phyloP scores from a whole-genome alignment of 2,113 vertebrate genomes.

The Pteronura brasiliensis region DNA sequence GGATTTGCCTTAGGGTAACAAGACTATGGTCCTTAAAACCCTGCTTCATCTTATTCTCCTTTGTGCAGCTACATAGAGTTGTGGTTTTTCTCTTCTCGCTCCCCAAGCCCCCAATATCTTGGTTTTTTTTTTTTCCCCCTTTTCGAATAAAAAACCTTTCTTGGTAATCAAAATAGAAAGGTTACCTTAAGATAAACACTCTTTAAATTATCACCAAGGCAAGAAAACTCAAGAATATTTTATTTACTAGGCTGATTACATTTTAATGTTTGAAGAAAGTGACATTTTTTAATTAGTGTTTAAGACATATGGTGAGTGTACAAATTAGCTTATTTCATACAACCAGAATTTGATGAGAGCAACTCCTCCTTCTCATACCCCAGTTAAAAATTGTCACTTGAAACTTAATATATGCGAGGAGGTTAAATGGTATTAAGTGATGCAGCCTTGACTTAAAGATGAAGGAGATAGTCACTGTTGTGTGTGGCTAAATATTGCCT shows the following conservation, averaged over 20 bases:
- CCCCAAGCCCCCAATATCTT: neutral
- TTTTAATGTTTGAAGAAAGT: constrained; percentile 85
- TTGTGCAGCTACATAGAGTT: constrained; percentile 40
- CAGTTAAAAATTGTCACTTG: constrained; percentile 84
- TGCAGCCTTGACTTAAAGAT: constrained; percentile 64
- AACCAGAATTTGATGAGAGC: constrained; percentile 85
- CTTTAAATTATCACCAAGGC: constrained; percentile 80
- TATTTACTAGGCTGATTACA: constrained; percentile 83
- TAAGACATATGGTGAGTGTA: constrained; percentile 85
- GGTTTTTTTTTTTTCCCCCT: neutral
- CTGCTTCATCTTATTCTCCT: constrained; percentile 57
- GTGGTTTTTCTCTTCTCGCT: constrained; percentile 62
- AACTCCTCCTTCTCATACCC: constrained; percentile 81
- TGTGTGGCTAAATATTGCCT: constrained; percentile 39
- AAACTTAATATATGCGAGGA: constrained; percentile 84
- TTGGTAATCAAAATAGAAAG: constrained; percentile 74
- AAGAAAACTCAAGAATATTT: constrained; percentile 79
- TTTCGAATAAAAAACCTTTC: constrained; percentile 56
- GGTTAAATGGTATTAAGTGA: constrained; percentile 81
- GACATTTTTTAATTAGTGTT: constrained; percentile 87
- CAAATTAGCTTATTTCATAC: constrained; percentile 86
- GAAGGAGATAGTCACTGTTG: constrained; percentile 29
- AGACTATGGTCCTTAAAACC: constrained; percentile 82
- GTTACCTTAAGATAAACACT: constrained; percentile 78
- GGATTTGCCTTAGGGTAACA: constrained; percentile 86